These are phyloP conservation scores for Scaptomyza caliginosa DNA, from an alignment of 2,888 invertebrate genomes.

Conservation along the genomic window DNA sequence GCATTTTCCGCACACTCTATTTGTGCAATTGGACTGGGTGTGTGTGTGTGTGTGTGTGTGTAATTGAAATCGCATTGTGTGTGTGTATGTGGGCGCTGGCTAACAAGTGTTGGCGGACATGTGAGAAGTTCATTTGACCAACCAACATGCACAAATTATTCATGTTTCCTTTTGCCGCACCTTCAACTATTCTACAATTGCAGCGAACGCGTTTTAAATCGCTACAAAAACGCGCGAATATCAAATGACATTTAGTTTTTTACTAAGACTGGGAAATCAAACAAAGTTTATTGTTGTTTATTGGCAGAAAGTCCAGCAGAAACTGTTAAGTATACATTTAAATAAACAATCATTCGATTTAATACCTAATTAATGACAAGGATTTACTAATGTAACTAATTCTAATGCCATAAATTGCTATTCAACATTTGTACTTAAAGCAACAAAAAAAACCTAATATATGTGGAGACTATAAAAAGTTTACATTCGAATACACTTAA, in stretches of 20 bases:
- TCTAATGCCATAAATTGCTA: too few species aligned
- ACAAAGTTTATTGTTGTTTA: too few species aligned
- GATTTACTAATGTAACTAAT: too few species aligned
- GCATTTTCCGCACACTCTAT: constrained; percentile 56
- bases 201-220: constrained; percentile 17
- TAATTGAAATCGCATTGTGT: constrained; percentile 57
- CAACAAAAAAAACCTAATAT: too few species aligned
- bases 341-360: too few species aligned
- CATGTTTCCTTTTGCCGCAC: constrained; percentile 5
- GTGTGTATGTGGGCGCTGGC: constrained; percentile 5
- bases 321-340: too few species aligned
- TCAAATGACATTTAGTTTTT: not conserved
- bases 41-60: constrained; percentile 27
- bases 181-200: constrained; percentile 7
- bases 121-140: constrained; percentile 58
- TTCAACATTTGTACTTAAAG: too few species aligned
- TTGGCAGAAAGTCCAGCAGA: too few species aligned
- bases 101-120: constrained; percentile 16
- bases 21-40: not conserved
- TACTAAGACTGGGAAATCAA: too few species aligned
- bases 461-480: too few species aligned
- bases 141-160: constrained; percentile 6
- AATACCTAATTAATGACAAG: too few species aligned
- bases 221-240: constrained; percentile 9
- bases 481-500: not conserved